Base-by-base conservation (phyloP, 2,888 invertebrate genomes). In the Calameuta idolon region DNA sequence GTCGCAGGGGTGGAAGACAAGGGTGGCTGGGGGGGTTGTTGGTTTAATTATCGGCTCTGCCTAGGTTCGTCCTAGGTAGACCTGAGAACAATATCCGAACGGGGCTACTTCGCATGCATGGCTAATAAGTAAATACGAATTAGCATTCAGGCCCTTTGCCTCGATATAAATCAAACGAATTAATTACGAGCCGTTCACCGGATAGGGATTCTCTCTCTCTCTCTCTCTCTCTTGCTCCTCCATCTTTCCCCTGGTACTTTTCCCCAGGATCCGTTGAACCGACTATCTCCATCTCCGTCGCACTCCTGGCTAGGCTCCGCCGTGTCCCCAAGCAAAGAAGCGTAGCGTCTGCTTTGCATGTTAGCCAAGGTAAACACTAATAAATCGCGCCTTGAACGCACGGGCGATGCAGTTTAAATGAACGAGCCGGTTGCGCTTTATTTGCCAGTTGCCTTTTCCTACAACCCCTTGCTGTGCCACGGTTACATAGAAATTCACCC, bases 71-170 rank as follows among this genome's bases (percentile, higher is more conserved):
- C 69, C 75, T 33, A 73, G 35, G 40, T 33, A 80, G 84, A 78
- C 77, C 81, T 80, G 82, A 81, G 83, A 85, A 87, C 85, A 85
- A 87, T 87, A 87, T 85, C 79, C 79, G 83, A 82, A 80, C 79
- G 79, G 82, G 79, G n/a, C 80, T 81, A 81, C 81, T 81, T 82
- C 83, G 82, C 81, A 83, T 85, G 83, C 87, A 83, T 84, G 83
- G 84, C 85, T 89, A 87, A 88, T 87, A 89, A 89, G 89, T 89
- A 88, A 89, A 89, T 88, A 89, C 82, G 85, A 87, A 89, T 89
- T 89, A 89, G 88, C 89, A 89, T 89, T 86, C 89, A 83, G 82
- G 84, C 85, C 85, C 85, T 89, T 87, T 86, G 85, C 83, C 30
- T 40, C 83, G 84, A 84, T 85, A 87, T 87, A 88, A 87, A 88